Evolutionary conservation across 2,113 vertebrate species (phyloP).

Genomic region (Glaucidium brasilianum): DNA sequence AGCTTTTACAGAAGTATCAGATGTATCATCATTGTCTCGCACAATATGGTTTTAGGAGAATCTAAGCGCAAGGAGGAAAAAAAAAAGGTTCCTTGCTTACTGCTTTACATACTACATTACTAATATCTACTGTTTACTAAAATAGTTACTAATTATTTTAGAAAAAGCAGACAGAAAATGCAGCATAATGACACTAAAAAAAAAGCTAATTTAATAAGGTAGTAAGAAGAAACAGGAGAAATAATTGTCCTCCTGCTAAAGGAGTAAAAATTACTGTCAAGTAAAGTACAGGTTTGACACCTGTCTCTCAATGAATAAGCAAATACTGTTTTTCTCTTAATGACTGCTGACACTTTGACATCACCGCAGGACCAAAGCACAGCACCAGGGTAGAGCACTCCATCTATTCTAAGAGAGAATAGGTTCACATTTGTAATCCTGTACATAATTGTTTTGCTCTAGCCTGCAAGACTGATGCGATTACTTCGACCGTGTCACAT

Average conservation of each 20-base stretch:
- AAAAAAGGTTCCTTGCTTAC: not conserved
- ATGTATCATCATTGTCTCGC: not conserved
- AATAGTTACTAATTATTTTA: not conserved
- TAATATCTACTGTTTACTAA: not conserved
- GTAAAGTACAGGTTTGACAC: not conserved
- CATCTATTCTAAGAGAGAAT: not conserved
- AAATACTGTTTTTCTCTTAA: not conserved
- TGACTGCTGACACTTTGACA: not conserved
- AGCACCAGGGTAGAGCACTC: not conserved
- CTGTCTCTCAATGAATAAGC: not conserved
- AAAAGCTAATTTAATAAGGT: not conserved
- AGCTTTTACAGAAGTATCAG: not conserved
- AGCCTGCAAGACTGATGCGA: not conserved
- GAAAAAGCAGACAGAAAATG: not conserved
- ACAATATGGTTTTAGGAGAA: not conserved
- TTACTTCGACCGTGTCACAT: not conserved
- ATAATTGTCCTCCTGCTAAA: not conserved
- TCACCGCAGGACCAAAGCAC: not conserved
- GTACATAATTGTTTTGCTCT: not conserved
- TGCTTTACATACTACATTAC: not conserved
- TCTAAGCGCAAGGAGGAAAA: not conserved
- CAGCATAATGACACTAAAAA: not conserved
- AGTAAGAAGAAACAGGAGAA: not conserved
- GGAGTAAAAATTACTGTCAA: not conserved
- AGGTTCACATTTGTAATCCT: not conserved